These are phyloP conservation scores for Agrotis clavis DNA, from an alignment of 2,888 invertebrate genomes.

Conservation along the genomic window DNA sequence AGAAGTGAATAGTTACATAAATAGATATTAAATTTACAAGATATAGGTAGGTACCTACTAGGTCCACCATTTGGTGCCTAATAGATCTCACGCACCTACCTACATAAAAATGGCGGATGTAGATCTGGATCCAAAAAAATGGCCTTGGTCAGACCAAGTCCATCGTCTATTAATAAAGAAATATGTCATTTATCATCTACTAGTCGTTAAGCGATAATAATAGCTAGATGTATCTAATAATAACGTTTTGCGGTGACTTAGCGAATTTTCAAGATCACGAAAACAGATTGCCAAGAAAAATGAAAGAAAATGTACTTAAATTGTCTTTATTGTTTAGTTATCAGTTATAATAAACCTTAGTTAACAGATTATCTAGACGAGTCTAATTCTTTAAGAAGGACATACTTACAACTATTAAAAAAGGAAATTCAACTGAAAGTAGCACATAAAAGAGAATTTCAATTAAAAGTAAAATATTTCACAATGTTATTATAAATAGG, in stretches of 20 bases:
- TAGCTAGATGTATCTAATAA: constrained; percentile 21
- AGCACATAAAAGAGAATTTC: background rate
- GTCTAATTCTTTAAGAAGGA: too few species aligned
- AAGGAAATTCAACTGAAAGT: background rate
- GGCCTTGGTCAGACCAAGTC: background rate
- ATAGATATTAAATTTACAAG: background rate
- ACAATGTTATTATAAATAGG: background rate
- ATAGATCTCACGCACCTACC: background rate
- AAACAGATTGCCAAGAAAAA: constrained; percentile 24
- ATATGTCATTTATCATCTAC: constrained; percentile 3
- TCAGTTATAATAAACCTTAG: background rate
- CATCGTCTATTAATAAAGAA: background rate
- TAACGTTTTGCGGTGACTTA: constrained; percentile 31
- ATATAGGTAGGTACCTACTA: background rate
- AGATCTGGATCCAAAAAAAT: background rate
- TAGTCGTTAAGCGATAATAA: background rate
- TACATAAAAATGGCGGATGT: background rate
- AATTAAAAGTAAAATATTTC: background rate
- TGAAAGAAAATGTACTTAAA: constrained; percentile 2
- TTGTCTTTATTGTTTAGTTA: background rate
- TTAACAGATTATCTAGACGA: background rate
- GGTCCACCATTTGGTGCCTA: background rate
- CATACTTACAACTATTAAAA: background rate
- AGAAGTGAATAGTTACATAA: background rate
- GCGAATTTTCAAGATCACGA: constrained; percentile 35